Evolutionary conservation across 2,888 invertebrate genomes (phyloP), one percentile per base, ranked within the genome.

Genomic region (Chrysolina haemoptera): DNA sequence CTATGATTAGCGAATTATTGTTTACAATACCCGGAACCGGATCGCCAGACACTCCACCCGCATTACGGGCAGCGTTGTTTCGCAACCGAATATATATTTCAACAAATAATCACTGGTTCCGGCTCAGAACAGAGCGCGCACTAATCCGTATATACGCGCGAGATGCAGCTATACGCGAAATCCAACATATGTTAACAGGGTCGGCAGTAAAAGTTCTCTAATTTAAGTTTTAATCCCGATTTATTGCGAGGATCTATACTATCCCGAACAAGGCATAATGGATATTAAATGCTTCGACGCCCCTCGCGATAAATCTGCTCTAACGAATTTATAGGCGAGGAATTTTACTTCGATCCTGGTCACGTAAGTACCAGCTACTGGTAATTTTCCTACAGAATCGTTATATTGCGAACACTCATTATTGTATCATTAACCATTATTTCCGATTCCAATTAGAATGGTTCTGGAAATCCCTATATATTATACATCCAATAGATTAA

Each of bases 211-310:
- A 84, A 84, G 82, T 83, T 84, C 82, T 78, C 83, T 81, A 84
- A 83, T 84, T 83, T 82, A 83, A 83, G 84, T 84, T 84, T 82
- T 84, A 84, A 84, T 84, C 82, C 82, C 80, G 81, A 84, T 84
- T 84, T 84, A 84, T 83, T 79, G 82, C 81, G 71, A 53, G 67
- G 46, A 67, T 67, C 67, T 48, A 53, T 48, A 77, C 73, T 77
- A 82, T 76, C 79, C 79, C 75, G 77, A 77, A 78, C 80, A 79
- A 75, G 76, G 65, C 77, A 78, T 82, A 83, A 82, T 83, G 82
- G 83, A 83, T 83, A 83, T 83, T 83, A 82, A 83, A 83, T 81
- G 81, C 81, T 80, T 81, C 80, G 82, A 78, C 81, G 80, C 78
- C 76, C 75, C 71, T 71, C 53, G 71, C 74, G 67, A 79, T 79